Conservation (phyloP, 2,113 vertebrate species). For the Myrmophylax atrothorax region DNA sequence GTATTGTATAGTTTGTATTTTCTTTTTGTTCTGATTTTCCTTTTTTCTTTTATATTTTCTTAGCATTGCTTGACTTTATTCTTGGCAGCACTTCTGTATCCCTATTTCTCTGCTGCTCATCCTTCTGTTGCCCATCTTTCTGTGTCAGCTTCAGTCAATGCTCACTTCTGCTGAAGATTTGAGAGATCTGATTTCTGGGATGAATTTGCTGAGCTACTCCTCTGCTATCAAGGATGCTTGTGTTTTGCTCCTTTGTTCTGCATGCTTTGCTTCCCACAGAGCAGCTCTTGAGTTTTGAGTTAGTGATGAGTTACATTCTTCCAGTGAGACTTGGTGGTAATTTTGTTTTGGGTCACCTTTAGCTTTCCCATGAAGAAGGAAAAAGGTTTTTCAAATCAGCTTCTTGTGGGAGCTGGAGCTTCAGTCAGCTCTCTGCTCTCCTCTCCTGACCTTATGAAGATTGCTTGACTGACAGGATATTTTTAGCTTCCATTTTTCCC, state of each 20-base stretch:
- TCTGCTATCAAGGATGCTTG: not conserved
- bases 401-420: not conserved
- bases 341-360: not conserved
- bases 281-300: not conserved
- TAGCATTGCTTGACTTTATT: not conserved
- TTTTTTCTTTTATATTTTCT: not conserved
- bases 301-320: not conserved
- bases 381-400: not conserved
- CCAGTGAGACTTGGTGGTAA: not conserved
- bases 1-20: not conserved
- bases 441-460: not conserved
- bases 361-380: not conserved
- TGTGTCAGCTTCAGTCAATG: not conserved
- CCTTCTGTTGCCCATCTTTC: not conserved
- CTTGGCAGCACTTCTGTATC: not conserved
- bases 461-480: conserved; percentile 24
- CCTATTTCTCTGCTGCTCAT: not conserved
- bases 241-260: not conserved
- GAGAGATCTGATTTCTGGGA: not conserved
- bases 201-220: not conserved
- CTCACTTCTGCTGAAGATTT: not conserved
- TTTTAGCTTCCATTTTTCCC: conserved; percentile 51
- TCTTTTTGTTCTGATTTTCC: not conserved
- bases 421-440: not conserved
- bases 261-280: not conserved